Percentiles rank a stretch among this genome's conserved stretches.
These are phyloP conservation scores for Zygogramma bicolorata DNA, from an alignment of 2,888 invertebrate genomes.

Conservation along the genomic window DNA sequence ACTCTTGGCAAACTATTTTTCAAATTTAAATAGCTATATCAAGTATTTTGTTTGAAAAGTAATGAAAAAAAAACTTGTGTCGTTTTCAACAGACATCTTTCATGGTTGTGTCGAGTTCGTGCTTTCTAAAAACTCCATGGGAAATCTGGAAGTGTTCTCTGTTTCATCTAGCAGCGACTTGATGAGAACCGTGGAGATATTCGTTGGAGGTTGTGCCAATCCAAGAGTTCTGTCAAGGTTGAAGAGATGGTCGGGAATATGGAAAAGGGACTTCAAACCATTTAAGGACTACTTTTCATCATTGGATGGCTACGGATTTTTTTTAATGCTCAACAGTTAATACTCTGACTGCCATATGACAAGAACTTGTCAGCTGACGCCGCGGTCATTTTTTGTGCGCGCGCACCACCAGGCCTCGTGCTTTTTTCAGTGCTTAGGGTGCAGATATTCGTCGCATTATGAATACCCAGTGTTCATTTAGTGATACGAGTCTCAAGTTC, in stretches of 20 bases:
- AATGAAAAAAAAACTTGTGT: no score
- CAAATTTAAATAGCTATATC: no score
- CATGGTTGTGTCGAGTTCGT: constrained; percentile 76
- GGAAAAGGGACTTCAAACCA: constrained; percentile 72
- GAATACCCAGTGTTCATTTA: background rate
- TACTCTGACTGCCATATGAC: background rate
- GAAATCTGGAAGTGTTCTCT: constrained; percentile 76
- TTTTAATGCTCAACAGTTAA: no score
- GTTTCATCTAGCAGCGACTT: constrained; percentile 78
- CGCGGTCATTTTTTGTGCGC: background rate
- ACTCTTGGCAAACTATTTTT: no score
- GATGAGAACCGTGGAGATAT: constrained; percentile 74
- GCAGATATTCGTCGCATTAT: background rate
- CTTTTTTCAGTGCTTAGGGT: no score
- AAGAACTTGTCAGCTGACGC: background rate
- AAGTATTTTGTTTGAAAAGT: no score
- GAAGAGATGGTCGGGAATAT: constrained; percentile 78
- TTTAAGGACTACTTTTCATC: constrained; percentile 74
- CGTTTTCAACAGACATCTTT: constrained; percentile 80
- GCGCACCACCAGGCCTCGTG: background rate
- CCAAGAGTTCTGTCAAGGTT: constrained; percentile 76
- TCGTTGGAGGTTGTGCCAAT: constrained; percentile 77
- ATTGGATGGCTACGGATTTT: no score
- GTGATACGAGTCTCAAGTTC: background rate
- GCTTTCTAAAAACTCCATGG: constrained; percentile 75